These are phyloP conservation scores for Potamilus streckersoni DNA, from an alignment of 1,140 invertebrate genomes.

Conservation along the genomic window DNA sequence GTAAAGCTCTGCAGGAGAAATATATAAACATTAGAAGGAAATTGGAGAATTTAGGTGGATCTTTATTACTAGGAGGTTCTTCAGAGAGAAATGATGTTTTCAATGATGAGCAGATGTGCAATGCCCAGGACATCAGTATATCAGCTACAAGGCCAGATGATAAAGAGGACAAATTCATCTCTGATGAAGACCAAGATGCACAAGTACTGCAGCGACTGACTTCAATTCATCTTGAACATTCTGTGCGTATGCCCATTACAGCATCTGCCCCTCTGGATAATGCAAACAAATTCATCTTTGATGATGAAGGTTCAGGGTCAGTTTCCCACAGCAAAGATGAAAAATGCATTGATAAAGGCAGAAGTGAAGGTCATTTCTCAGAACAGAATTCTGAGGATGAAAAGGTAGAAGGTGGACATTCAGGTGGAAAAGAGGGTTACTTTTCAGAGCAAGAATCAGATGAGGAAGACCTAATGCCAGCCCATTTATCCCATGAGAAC, in stretches of 20 bases:
- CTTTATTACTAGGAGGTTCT: background rate
- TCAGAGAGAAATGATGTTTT: slow-evolving; percentile 8
- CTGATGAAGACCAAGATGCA: slow-evolving; percentile 19
- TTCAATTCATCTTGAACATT: slow-evolving; percentile 19
- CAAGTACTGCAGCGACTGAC: slow-evolving; percentile 10
- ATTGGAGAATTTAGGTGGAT: no score
- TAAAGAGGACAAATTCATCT: slow-evolving; percentile 13
- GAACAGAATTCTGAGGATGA: slow-evolving; percentile 17
- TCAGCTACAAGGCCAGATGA: background rate
- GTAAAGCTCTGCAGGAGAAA: no score
- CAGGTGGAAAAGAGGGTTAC: no score
- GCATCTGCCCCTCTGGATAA: background rate
- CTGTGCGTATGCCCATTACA: background rate
- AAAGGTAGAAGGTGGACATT: background rate
- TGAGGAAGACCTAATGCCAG: no score
- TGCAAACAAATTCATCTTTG: no score
- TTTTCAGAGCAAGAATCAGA: no score
- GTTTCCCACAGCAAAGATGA: no score
- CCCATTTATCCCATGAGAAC: no score
- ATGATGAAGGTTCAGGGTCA: no score
- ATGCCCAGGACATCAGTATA: background rate
- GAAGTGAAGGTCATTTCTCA: slow-evolving; percentile 17
- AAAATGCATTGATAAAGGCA: background rate
- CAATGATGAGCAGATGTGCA: background rate
- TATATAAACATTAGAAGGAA: no score